A percentile compares a stretch with the other conserved stretches of the same genome.
These are phyloP conservation scores for Lomographa bimaculata DNA, from an alignment of 2,888 invertebrate genomes.

Conservation along the genomic window DNA sequence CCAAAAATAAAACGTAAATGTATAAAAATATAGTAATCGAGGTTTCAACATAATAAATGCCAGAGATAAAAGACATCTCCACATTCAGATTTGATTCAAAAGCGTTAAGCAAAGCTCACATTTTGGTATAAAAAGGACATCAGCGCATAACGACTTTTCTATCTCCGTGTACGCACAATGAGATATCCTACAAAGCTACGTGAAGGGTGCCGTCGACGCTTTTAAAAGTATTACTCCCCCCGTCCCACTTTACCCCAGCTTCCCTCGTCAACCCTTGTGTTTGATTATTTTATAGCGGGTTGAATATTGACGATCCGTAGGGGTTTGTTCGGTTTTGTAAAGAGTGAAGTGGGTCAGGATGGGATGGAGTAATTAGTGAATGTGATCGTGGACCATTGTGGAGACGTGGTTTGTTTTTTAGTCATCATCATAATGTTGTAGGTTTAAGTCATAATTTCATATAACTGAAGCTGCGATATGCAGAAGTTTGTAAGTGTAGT, in stretches of 20 bases:
- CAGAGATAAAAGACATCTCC: too few species aligned
- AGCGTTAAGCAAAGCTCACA: conserved; percentile 18
- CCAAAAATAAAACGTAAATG: too few species aligned
- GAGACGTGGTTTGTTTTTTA: too few species aligned
- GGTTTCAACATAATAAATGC: too few species aligned
- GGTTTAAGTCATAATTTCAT: too few species aligned
- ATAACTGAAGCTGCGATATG: too few species aligned
- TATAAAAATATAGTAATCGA: too few species aligned
- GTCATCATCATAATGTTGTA: too few species aligned
- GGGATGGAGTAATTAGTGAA: conserved; percentile 18
- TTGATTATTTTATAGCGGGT: conserved; percentile 59
- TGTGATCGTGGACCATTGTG: background rate
- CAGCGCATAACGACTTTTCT: conserved; percentile 49
- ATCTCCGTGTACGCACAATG: conserved; percentile 61
- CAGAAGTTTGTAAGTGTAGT: too few species aligned
- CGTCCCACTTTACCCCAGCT: conserved; percentile 36
- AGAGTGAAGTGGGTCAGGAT: conserved; percentile 31
- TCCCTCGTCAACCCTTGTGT: conserved; percentile 49
- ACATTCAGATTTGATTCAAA: conserved; percentile 9
- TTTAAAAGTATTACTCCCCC: conserved; percentile 77
- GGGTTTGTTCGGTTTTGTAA: conserved; percentile 42
- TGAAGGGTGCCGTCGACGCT: conserved; percentile 64
- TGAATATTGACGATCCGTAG: conserved; percentile 49
- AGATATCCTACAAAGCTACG: conserved; percentile 61
- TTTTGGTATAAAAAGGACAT: conserved; percentile 41